Evolutionary conservation across 1,140 invertebrate species (phyloP).

Genomic region (Thaumatotibia leucotreta): DNA sequence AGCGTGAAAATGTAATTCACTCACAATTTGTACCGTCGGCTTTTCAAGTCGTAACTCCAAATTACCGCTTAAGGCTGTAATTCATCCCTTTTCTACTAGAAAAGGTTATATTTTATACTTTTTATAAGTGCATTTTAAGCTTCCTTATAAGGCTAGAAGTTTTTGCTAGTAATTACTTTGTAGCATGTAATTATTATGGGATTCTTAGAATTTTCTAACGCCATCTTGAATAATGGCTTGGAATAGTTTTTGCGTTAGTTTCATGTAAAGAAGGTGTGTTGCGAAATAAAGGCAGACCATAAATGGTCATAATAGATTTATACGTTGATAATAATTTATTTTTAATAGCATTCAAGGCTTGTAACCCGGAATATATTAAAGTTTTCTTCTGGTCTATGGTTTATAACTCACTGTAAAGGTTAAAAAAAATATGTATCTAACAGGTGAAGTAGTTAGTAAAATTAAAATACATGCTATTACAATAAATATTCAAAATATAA

Average conservation of each 20-base stretch:
- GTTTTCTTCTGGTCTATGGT: no score
- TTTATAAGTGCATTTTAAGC: neutral
- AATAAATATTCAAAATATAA: no score
- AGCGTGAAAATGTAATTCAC: neutral
- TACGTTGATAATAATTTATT: no score
- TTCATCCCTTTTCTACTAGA: neutral
- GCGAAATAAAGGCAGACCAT: neutral
- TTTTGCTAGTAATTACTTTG: neutral
- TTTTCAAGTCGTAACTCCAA: slow-evolving; percentile 4
- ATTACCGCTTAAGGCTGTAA: neutral
- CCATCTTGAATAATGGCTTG: neutral
- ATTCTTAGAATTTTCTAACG: slow-evolving; percentile 9
- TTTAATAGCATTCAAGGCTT: no score
- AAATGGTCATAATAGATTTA: neutral
- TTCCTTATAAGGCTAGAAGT: neutral
- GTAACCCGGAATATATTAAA: no score
- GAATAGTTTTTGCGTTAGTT: neutral
- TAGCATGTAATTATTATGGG: slow-evolving; percentile 2
- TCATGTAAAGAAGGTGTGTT: neutral
- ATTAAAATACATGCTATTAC: no score
- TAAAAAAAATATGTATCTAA: no score
- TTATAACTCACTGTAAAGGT: no score
- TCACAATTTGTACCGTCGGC: neutral
- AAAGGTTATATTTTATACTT: neutral
- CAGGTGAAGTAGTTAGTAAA: no score